Evolutionary conservation across 2,797 vertebrate species (phyloP).

Genomic region (Antennarius maculatus): DNA sequence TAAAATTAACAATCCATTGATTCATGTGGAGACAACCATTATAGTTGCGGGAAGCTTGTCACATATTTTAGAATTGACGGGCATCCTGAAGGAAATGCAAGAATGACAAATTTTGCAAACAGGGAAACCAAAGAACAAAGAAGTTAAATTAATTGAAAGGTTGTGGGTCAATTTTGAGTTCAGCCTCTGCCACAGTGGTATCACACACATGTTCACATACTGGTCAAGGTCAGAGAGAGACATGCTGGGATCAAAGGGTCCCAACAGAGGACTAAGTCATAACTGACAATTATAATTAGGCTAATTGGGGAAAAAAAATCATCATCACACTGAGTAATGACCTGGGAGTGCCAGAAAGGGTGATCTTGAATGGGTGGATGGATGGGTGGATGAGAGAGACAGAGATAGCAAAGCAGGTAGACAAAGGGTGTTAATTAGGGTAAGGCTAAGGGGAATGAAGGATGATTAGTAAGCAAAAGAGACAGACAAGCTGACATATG

Average conservation of each 20-base stretch:
- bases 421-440: slow-evolving; percentile 57
- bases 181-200: slow-evolving; percentile 32
- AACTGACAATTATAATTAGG: slow-evolving; percentile 79
- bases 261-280: slow-evolving; percentile 73
- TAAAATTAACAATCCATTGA: not conserved
- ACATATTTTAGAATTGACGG: slow-evolving; percentile 6
- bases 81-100: not conserved
- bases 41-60: slow-evolving; percentile 6
- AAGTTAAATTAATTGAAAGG: not conserved
- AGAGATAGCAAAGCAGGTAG: slow-evolving; percentile 42
- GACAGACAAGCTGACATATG: slow-evolving; percentile 30
- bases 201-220: slow-evolving; percentile 40
- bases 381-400: slow-evolving; percentile 31
- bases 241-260: slow-evolving; percentile 73
- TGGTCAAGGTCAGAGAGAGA: slow-evolving; percentile 70
- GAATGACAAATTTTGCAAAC: not conserved
- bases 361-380: slow-evolving; percentile 50
- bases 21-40: slow-evolving; percentile 10
- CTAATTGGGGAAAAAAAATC: slow-evolving; percentile 80
- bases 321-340: slow-evolving; percentile 77
- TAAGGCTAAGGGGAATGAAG: slow-evolving; percentile 57
- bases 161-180: slow-evolving; percentile 40
- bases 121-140: not conserved
- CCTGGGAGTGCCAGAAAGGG: slow-evolving; percentile 68
- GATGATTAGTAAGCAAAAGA: slow-evolving; percentile 38